Evolutionary conservation across 2,888 invertebrate genomes (phyloP).

Genomic region (Augiades crinisus): DNA sequence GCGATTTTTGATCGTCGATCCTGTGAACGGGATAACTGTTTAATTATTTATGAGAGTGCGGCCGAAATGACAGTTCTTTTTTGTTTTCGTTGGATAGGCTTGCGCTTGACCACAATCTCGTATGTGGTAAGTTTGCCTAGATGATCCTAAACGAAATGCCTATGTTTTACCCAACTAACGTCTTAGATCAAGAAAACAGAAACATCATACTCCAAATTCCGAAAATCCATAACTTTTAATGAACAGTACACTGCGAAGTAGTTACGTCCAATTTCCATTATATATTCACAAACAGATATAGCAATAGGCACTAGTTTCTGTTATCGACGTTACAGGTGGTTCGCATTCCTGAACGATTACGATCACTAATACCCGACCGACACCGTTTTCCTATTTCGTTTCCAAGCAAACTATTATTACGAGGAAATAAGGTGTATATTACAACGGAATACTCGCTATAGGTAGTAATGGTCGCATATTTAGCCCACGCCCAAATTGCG

Average conservation of each 20-base stretch:
- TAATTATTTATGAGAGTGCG: too few relatives aligned
- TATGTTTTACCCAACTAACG: too few relatives aligned
- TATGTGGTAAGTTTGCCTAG: too few relatives aligned
- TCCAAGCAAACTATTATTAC: conserved; percentile 41
- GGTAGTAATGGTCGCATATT: conserved; percentile 50
- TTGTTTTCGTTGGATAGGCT: too few relatives aligned
- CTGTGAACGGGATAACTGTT: background rate
- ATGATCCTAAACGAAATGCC: too few relatives aligned
- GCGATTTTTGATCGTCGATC: conserved; percentile 4
- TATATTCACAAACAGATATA: background rate
- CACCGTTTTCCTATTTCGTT: conserved; percentile 41
- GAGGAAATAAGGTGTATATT: conserved; percentile 51
- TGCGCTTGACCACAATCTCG: too few relatives aligned
- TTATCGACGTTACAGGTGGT: conserved; percentile 61
- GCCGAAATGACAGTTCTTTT: too few relatives aligned
- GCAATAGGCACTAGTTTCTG: conserved; percentile 9
- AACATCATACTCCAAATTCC: too few relatives aligned
- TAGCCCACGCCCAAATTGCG: conserved; percentile 65
- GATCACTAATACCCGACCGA: conserved; percentile 48
- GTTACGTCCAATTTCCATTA: background rate
- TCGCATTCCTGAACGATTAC: conserved; percentile 60
- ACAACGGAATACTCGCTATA: conserved; percentile 39
- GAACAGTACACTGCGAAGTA: background rate
- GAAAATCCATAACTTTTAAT: too few relatives aligned
- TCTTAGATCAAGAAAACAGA: too few relatives aligned